A percentile compares a stretch with the other conserved stretches of the same genome.
These are phyloP conservation scores for Syngnathus rostellatus DNA, from an alignment of 2,797 vertebrate genomes.

Conservation along the genomic window DNA sequence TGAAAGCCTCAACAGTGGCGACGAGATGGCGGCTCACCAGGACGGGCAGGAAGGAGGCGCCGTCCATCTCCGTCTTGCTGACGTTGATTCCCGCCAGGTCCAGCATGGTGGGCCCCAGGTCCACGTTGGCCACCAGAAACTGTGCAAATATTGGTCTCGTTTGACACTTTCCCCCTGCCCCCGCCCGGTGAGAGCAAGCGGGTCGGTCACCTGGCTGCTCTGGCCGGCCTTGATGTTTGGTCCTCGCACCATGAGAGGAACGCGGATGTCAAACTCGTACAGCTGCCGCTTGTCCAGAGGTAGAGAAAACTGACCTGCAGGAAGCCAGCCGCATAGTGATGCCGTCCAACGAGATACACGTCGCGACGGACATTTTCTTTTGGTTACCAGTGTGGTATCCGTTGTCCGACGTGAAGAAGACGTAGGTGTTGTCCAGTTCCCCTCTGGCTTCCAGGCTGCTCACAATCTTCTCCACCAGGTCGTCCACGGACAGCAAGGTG, in stretches of 20 bases:
- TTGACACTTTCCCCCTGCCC: neutral
- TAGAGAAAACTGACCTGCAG: slow-evolving; percentile 89
- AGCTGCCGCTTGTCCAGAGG: slow-evolving; percentile 94
- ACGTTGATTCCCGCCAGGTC: slow-evolving; percentile 84
- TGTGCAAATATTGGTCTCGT: slow-evolving; percentile 26
- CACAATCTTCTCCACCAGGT: slow-evolving; percentile 89
- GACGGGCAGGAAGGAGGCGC: slow-evolving; percentile 82
- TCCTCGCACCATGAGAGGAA: slow-evolving; percentile 90
- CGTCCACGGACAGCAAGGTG: slow-evolving; percentile 94
- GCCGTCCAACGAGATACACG: too few relatives aligned
- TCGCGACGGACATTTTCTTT: too few relatives aligned
- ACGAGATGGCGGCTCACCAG: slow-evolving; percentile 67
- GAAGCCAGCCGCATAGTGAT: neutral
- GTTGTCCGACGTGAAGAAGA: slow-evolving; percentile 96
- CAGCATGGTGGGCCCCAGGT: slow-evolving; percentile 92
- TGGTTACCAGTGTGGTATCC: slow-evolving; percentile 88
- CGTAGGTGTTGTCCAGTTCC: slow-evolving; percentile 85
- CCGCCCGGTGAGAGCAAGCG: neutral
- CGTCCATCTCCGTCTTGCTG: slow-evolving; percentile 92
- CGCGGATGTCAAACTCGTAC: slow-evolving; percentile 95
- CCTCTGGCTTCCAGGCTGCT: slow-evolving; percentile 76
- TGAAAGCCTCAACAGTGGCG: too few relatives aligned
- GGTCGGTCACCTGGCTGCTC: slow-evolving; percentile 76
- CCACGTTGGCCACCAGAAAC: slow-evolving; percentile 89
- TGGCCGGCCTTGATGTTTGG: slow-evolving; percentile 91